Conservation (phyloP, 64 coral and sea anemone species). For the Trachythela sp. region DNA sequence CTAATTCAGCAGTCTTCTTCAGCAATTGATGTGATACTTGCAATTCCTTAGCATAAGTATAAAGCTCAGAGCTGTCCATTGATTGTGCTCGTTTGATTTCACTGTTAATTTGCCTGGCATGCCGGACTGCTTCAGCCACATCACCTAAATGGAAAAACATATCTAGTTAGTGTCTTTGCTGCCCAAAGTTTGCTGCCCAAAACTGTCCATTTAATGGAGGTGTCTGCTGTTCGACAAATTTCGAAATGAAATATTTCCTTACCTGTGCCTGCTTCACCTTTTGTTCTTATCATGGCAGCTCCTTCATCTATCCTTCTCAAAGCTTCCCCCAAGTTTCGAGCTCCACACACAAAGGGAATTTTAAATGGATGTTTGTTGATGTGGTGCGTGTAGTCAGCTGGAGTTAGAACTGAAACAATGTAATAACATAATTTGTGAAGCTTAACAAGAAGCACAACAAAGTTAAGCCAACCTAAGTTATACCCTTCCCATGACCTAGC, state of each 20-base stretch:
- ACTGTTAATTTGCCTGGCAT: slow-evolving; percentile 75
- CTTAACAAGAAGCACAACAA: neutral
- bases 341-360: slow-evolving; percentile 98
- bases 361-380: slow-evolving; percentile 92
- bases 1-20: slow-evolving; percentile 76
- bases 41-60: slow-evolving; percentile 84
- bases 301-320: slow-evolving; percentile 87
- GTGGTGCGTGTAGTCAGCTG: slow-evolving; percentile 80
- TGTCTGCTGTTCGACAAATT: no score
- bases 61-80: slow-evolving; percentile 77
- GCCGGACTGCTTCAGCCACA: slow-evolving; percentile 94
- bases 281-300: slow-evolving; percentile 95
- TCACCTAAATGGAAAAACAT: slow-evolving; percentile 52
- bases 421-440: neutral
- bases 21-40: slow-evolving; percentile 67
- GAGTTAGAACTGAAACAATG: slow-evolving; percentile 64
- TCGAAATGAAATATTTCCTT: no score
- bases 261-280: slow-evolving; percentile 96
- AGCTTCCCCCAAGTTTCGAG: slow-evolving; percentile 87
- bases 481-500: no score
- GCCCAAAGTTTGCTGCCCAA: neutral
- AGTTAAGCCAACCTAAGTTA: neutral
- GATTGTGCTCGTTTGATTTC: slow-evolving; percentile 77
- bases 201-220: no score
- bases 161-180: neutral